A percentile compares a stretch with the other conserved stretches of the same genome.
phyloP scores from a whole-genome alignment of 2,797 vertebrate genomes.

The Valencia hispanica region DNA sequence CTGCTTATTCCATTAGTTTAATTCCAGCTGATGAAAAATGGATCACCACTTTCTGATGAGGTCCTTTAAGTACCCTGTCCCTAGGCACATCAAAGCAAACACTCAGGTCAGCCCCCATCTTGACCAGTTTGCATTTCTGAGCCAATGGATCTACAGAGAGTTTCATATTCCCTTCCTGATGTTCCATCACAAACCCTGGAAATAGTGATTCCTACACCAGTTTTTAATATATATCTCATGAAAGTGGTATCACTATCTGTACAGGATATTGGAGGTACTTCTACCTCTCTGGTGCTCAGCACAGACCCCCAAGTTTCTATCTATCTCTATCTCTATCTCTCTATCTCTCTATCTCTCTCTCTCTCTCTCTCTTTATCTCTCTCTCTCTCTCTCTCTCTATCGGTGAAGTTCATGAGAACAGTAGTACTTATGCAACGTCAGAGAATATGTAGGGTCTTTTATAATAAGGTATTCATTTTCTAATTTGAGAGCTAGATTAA shows the following conservation, averaged over 20 bases:
- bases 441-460: not conserved
- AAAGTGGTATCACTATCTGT: not conserved
- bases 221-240: not conserved
- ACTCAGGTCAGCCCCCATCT: not conserved
- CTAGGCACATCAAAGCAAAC: not conserved
- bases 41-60: conserved; percentile 8
- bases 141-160: not conserved
- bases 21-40: conserved; percentile 4
- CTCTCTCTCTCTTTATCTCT: too few species aligned
- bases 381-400: too few species aligned
- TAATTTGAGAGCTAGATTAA: not conserved
- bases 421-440: not conserved
- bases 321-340: too few species aligned
- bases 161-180: not conserved
- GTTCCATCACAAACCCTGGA: not conserved
- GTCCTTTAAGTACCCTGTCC: not conserved
- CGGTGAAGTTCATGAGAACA: too few species aligned
- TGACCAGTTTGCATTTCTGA: conserved; percentile 3
- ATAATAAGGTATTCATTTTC: not conserved
- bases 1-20: not conserved
- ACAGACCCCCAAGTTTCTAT: too few species aligned
- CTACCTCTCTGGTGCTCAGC: not conserved
- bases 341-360: too few species aligned
- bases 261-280: not conserved
- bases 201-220: conserved; percentile 10